phyloP scores from a whole-genome alignment of 2,797 vertebrate species.

The Austrolebias charrua region DNA sequence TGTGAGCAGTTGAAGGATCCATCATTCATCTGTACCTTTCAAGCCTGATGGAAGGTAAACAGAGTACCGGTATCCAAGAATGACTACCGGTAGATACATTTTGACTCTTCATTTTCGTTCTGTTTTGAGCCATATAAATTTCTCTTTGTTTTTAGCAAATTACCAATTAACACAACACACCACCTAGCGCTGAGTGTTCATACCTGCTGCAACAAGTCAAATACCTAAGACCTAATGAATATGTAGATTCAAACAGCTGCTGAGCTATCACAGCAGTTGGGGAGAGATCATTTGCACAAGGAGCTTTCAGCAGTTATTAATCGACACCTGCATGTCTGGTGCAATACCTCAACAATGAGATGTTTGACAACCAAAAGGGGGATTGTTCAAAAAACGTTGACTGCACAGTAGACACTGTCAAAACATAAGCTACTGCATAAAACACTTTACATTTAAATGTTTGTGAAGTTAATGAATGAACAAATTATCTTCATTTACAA shows the following conservation, averaged over 20 bases:
- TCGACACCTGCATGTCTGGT: not conserved
- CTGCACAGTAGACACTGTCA: not conserved
- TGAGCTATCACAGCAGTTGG: constrained; percentile 21
- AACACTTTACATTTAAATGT: no score
- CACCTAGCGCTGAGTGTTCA: not conserved
- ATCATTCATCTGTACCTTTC: constrained; percentile 44
- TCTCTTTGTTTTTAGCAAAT: not conserved
- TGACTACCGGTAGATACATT: constrained; percentile 18
- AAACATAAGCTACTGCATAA: no score
- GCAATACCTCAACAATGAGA: constrained; percentile 9
- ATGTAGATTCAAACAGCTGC: constrained; percentile 49
- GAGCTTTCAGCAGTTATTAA: constrained; percentile 9
- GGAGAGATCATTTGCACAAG: constrained; percentile 20
- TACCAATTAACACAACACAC: constrained; percentile 25
- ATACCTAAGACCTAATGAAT: constrained; percentile 35
- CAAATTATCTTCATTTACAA: no score
- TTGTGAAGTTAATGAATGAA: no score
- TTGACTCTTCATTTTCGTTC: constrained; percentile 9
- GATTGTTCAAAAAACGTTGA: not conserved
- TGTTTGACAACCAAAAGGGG: constrained; percentile 2
- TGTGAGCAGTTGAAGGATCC: not conserved
- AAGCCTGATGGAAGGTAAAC: constrained; percentile 56
- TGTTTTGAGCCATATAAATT: no score
- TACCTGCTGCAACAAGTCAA: constrained; percentile 33
- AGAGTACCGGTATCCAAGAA: constrained; percentile 24